Percentiles rank a stretch among this genome's conserved stretches.
Evolutionary conservation across 2,888 invertebrate species (phyloP).

Genomic region (Pachymerium ferrugineum): DNA sequence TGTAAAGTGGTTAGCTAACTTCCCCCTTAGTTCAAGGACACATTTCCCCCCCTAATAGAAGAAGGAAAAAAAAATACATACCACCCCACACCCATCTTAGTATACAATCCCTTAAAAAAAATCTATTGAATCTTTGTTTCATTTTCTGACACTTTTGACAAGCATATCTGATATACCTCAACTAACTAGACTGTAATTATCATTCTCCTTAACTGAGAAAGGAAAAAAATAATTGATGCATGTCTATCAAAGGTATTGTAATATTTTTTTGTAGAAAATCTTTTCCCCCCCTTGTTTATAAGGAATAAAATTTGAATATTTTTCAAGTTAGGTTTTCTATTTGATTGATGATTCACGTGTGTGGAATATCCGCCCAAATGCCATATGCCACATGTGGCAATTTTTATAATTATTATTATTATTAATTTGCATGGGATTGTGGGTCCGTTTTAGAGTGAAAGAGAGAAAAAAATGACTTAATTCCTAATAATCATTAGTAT

Average conservation of each 20-base stretch:
- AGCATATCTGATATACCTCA: not conserved
- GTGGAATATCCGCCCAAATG: not conserved
- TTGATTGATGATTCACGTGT: slow-evolving; percentile 11
- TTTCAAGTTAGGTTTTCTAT: too few relatives aligned
- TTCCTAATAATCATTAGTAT: not conserved
- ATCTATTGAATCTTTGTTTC: not conserved
- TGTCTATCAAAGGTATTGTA: too few relatives aligned
- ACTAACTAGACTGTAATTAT: not conserved
- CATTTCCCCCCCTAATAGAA: not conserved
- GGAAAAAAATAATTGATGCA: not conserved
- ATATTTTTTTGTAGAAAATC: too few relatives aligned
- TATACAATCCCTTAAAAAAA: not conserved
- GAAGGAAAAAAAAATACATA: not conserved
- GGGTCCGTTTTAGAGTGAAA: not conserved
- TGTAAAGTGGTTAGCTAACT: not conserved
- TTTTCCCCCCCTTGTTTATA: not conserved
- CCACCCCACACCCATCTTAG: not conserved
- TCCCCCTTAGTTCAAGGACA: not conserved
- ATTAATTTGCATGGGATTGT: not conserved
- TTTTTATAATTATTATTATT: not conserved
- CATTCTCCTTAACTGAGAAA: not conserved
- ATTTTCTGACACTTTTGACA: not conserved
- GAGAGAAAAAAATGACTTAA: not conserved
- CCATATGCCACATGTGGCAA: not conserved
- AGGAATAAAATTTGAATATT: not conserved